phyloP scores from a whole-genome alignment of 2,797 vertebrate species.

The Molossus alvarezi region DNA sequence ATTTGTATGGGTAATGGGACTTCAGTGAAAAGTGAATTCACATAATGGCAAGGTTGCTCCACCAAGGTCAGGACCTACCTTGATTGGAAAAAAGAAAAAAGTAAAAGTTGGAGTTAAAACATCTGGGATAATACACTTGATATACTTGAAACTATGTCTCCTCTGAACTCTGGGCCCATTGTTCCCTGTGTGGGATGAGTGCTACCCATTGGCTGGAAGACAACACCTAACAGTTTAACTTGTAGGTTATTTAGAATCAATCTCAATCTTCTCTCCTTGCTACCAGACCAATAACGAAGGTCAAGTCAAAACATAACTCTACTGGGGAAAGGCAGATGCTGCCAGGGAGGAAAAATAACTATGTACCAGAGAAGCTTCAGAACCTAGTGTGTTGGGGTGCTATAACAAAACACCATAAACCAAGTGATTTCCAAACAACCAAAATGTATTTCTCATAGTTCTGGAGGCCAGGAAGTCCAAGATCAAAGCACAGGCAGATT shows the following conservation, averaged over 20 bases:
- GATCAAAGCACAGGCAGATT: not conserved
- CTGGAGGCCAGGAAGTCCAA: not conserved
- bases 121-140: not conserved
- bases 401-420: not conserved
- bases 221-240: not conserved
- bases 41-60: not conserved
- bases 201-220: not conserved
- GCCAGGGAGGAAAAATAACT: not conserved
- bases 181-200: not conserved
- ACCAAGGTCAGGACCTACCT: not conserved
- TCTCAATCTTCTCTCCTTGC: not conserved
- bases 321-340: not conserved
- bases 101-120: not conserved
- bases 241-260: not conserved
- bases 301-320: not conserved
- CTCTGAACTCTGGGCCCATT: too few relatives aligned
- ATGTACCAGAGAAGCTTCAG: not conserved
- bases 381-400: not conserved
- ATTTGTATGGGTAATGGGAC: not conserved
- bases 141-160: not conserved
- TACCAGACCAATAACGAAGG: not conserved
- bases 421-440: not conserved
- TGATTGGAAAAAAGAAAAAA: not conserved
- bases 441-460: not conserved
- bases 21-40: not conserved